Evolutionary conservation across 2,113 vertebrate genomes (phyloP).

Genomic region (Brachirus orientalis): DNA sequence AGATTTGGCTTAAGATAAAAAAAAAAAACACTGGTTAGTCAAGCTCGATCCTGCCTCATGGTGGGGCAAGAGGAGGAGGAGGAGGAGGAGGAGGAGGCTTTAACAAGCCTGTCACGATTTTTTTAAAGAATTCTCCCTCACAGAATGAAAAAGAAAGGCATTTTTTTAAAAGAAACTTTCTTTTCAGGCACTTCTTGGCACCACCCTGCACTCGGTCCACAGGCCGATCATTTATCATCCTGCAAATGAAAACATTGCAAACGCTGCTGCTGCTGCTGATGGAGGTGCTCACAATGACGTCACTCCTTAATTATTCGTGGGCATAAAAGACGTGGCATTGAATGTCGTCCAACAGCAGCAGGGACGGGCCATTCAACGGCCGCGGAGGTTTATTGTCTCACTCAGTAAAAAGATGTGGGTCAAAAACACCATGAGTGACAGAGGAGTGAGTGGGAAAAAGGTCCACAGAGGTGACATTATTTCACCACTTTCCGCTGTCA

Average conservation of each 20-base stretch:
- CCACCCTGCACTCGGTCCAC: constrained; percentile 8
- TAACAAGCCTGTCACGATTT: constrained; percentile 72
- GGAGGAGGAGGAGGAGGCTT: constrained; percentile 11
- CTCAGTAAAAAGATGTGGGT: constrained; percentile 25
- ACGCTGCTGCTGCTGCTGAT: constrained; percentile 1
- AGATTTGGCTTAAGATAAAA: neutral
- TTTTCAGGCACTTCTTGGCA: constrained; percentile 15
- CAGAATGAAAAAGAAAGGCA: constrained; percentile 1
- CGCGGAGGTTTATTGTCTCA: constrained; percentile 16
- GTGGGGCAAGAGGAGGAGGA: neutral
- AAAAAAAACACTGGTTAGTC: no score
- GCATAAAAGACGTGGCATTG: constrained; percentile 14
- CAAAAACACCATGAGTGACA: constrained; percentile 13
- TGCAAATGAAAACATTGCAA: constrained; percentile 19
- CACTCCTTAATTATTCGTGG: constrained; percentile 42
- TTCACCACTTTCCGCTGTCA: constrained; percentile 16
- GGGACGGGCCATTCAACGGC: constrained; percentile 15
- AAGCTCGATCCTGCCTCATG: constrained; percentile 31
- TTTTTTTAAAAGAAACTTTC: constrained; percentile 25
- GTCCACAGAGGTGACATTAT: neutral
- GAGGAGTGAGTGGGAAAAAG: constrained; percentile 2
- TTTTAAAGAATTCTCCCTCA: constrained; percentile 47
- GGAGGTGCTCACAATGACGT: constrained; percentile 43
- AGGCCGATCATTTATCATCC: constrained; percentile 52
- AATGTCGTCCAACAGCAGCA: constrained; percentile 11